Evolutionary conservation across 2,797 vertebrate species (phyloP), one percentile per base, ranked within the genome.

Genomic region (Poliocrania exsul): DNA sequence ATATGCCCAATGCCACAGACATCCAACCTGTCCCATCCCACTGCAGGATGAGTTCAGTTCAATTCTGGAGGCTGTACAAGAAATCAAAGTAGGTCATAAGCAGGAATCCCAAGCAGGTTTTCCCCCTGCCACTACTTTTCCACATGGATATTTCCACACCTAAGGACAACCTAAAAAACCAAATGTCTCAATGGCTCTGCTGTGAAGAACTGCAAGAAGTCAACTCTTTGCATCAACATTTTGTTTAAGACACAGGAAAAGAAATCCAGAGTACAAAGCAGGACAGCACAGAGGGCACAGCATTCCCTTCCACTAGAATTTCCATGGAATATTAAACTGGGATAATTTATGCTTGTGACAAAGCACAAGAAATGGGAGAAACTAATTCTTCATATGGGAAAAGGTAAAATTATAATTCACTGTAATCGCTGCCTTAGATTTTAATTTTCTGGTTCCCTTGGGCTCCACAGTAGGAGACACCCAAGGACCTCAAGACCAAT

Each of bases 361-460:
- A 79, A 91, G 86, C 91, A 75, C n/a, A 90, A 96, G 91, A 87
- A 95, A 85, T 64, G 54, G 65, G 67, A 71, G 71, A 75, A 96
- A 86, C 83, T 92, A 86, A 92, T 91, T 94, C 54, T 92, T 94
- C 80, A 57, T 86, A 80, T 93, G 77, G 47, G 86, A 87, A 95
- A 93, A 35, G 62, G 56, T 90, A 88, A 94, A 95, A 94, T 85
- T 91, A 81, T 88, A 92, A 96, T 88, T 96, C 60, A 85, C 70
- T 92, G 54, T 85, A 71, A 92, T 95, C 3, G 2, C 77, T 84
- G 51, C 69, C 58, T 91, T 94, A 77, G 42, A 81, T 95, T 93
- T 95, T 95, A 75, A 93, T 90, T 93, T 95, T 95, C 86, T 82
- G 28, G 47, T 95, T 95, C 95, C 88, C 92, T 83, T 84, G 84